Base-by-base conservation (phyloP, 2,797 vertebrate species). In the Tamandua tetradactyla region DNA sequence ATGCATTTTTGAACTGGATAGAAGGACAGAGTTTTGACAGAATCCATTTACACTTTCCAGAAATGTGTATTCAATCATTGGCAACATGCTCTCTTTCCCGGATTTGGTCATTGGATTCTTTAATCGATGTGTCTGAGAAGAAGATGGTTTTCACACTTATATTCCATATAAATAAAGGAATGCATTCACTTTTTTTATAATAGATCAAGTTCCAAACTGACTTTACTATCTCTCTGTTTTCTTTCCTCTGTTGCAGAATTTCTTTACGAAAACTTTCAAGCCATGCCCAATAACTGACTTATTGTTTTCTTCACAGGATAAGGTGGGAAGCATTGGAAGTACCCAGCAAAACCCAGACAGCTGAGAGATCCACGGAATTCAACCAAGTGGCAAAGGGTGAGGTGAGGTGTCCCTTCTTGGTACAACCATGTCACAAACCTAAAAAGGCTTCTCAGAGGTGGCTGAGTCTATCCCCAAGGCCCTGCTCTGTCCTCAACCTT, bases 301-400 rank as follows among this genome's bases (percentile, higher is more conserved):
- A 87, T 84, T 96, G 87, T 95, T 96, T 62, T 87, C 42, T 92
- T 87, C 85, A 61, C 57, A 81, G 93, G 96, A 98, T 94, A 89
- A 83, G 64, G 47, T 32, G 9, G 91, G 95, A 97, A 66, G 89
- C 95, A 64, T 81, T 96, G 91, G 96, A 98, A 98, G 98, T 96
- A 98, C 98, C 96, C 96, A 98, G 98, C 71, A 91, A 89, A 97
- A 91, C 97, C 76, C 92, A 91, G 90, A 96, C 66, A 94, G 91
- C 82, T 82, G 96, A 98, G 97, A 97, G 98, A 98, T 98, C 97
- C 96, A 95, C 97, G 98, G 97, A 98, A 98, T 98, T 98, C 96
- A 93, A 98, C 95, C 61, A 89, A 91, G 91, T 95, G 96, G 86
- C 95, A 96, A 97, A 96, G 97, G 94, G 95, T 97, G 96, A 91